Base-by-base conservation (phyloP, 2,888 invertebrate species). In the Apamea monoglypha region DNA sequence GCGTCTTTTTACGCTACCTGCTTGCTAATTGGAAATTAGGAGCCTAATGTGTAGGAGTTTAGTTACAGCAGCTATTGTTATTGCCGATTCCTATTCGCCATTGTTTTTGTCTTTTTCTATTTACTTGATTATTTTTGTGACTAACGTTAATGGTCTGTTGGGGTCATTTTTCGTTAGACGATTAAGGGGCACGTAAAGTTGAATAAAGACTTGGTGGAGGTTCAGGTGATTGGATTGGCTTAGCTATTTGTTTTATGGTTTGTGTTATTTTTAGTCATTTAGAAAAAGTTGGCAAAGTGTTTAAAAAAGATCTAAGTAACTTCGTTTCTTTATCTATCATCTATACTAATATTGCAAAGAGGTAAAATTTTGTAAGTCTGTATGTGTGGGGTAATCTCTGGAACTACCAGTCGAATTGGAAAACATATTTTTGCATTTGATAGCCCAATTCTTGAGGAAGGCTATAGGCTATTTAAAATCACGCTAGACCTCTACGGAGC, bases 1-100 rank as follows among this genome's bases (percentile, higher is more conserved):
- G 95, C 95, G 92, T 94, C 95, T 96, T 96, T 96, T 96, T 96
- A 96, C 96, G 96, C 94, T 96, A 96, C 96, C 96, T 96, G 96
- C 95, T 93, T 96, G 95, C 96, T 96, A 96, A 96, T 96, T 96
- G 95, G 95, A 94, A 95, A 96, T 96, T 96, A 96, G 94, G 94
- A 92, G 93, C 91, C 94, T 95, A 96, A 96, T 96, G 96, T 96
- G 95, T 94, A 94, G 94, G 95, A 94, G 92, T 94, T 94, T 93
- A 93, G 93, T 94, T 95, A 95, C 95, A 94, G 92, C 89, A 90
- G 85, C 92, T 92, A 94, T 93, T 94, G 95, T 96, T 95, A 95
- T 96, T 95, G 95, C 93, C 90, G 89, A 92, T 91, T 93, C 92
- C 94, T 94, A 95, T 96, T 95, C 94, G 93, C 94, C 92, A 90